These are phyloP conservation scores for Tenodera sinensis DNA, from an alignment of 2,888 invertebrate genomes.

Conservation along the genomic window DNA sequence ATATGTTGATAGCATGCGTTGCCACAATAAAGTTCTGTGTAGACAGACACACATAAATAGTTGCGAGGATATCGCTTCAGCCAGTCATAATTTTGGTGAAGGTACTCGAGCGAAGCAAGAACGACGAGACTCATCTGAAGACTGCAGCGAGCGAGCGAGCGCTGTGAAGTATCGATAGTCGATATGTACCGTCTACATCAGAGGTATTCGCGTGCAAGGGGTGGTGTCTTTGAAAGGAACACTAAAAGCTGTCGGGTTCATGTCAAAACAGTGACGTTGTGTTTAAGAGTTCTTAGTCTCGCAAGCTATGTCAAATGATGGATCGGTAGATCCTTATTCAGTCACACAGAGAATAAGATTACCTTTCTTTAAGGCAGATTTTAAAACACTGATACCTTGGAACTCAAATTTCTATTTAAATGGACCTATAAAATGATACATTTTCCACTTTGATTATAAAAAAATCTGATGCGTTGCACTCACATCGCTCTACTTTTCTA, in stretches of 20 bases:
- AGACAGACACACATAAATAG: too few relatives aligned
- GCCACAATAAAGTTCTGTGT: too few relatives aligned
- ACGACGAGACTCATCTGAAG: not conserved
- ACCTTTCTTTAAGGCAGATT: too few relatives aligned
- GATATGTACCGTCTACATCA: not conserved
- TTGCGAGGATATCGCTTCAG: not conserved
- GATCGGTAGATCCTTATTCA: not conserved
- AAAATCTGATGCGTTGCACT: too few relatives aligned
- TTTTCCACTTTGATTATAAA: too few relatives aligned
- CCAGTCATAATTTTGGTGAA: not conserved
- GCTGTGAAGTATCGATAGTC: not conserved
- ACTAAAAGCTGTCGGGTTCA: not conserved
- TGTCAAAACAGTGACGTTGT: not conserved
- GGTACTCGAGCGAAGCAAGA: not conserved
- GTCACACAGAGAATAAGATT: not conserved
- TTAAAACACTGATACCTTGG: too few relatives aligned
- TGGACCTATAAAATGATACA: too few relatives aligned
- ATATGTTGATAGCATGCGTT: too few relatives aligned
- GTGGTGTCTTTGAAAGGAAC: not conserved
- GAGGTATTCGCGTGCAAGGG: not conserved
- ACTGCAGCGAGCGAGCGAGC: not conserved
- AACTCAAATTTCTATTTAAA: too few relatives aligned
- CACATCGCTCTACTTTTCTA: too few relatives aligned
- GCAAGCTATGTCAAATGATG: not conserved
- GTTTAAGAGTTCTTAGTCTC: not conserved